Base-by-base conservation (phyloP, 2,888 invertebrate genomes). In the Melipona bicolor region DNA sequence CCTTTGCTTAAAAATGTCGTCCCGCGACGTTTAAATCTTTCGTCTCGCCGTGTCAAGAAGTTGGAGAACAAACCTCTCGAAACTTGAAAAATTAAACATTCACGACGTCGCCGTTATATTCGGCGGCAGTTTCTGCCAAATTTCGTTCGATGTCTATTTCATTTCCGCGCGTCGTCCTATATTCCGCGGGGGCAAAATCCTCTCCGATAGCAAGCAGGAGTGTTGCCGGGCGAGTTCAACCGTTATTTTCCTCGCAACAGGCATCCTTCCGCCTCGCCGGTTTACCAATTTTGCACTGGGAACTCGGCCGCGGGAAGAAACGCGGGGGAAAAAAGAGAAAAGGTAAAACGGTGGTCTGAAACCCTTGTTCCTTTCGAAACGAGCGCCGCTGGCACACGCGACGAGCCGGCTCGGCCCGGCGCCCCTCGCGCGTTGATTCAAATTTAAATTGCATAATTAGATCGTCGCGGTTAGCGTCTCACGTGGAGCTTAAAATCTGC, bases 371-470 rank as follows among this genome's bases (percentile, higher is more conserved):
- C 54, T 56, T 64, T 49, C 52, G 59, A 49, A 71, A 64, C 43
- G 54, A 54, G 54, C 62, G 19, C 19, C 11, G 21, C 62, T 21
- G 64, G 61, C 64, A 50, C 74, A 32, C 43, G 65, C 68, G 27
- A 32, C 61, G 56, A 43, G 43, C 43, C 43, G 9, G 74, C 9
- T 32, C 17, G 43, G 5, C 15, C 56, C 24, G 9, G 24, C 81
- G 62, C 72, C 76, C 74, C 71, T 74, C 59, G 71, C 79, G 80
- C 85, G 84, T 84, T 85, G 86, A 88, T 88, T 88, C 88, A 88
- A 90, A 90, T 91, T 91, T 91, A 88, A 91, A 91, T 91, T 88
- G 85, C 87, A 88, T 91, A 90, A 91, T 91, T 91, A 87, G 90
- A 89, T 86, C 72, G 78, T 72, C 86, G 83, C 79, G 85, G 84